Base-by-base conservation (phyloP, 2,797 vertebrate genomes). In the Rallus crepitans region DNA sequence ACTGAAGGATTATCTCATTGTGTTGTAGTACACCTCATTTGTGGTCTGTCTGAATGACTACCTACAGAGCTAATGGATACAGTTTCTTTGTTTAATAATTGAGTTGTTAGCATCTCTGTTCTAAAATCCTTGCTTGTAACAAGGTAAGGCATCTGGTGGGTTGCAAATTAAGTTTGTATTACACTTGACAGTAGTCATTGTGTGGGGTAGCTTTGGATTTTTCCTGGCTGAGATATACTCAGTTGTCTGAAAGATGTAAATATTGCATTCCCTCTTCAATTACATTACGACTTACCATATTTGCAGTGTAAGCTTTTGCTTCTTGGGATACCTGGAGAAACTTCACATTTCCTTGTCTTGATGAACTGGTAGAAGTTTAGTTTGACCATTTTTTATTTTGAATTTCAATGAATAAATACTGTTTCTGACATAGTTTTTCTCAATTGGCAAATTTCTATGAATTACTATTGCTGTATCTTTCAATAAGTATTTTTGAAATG, bases 71-170 rank as follows among this genome's bases (percentile, higher is more conserved):
- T 89, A 84, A 82, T 63, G 33, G 37, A 42, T 20, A 15, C 28
- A 66, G 42, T 42, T 87, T 30, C 56, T 72, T 14, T 91, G 59
- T 45, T 45, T 64, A 89, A 66, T 73, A 0, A 81, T 50, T 33
- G 70, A 91, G 48, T 63, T 59, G 35, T 65, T 57, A 45, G 21
- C 0, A 0, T 85, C 0, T 0, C 31, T 83, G 6, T 81, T 90
- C 53, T 81, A 39, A 69, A 91, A 59, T 85, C 23, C 8, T 40
- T 75, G 15, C 31, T 52, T 87, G 25, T 77, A 70, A 85, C 39
- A 57, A 25, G 7, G 15, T 33, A 53, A 45, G 28, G 7, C 30
- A 21, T 35, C n/a, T 86, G 53, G 11, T 5, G 11, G n/a, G 35
- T 75, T 83, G 37, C 37, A 81, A 55, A 42, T 57, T 16, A 52